These are phyloP conservation scores for Leptestheria dahalacensis DNA, from an alignment of 1,140 invertebrate species.

Conservation along the genomic window DNA sequence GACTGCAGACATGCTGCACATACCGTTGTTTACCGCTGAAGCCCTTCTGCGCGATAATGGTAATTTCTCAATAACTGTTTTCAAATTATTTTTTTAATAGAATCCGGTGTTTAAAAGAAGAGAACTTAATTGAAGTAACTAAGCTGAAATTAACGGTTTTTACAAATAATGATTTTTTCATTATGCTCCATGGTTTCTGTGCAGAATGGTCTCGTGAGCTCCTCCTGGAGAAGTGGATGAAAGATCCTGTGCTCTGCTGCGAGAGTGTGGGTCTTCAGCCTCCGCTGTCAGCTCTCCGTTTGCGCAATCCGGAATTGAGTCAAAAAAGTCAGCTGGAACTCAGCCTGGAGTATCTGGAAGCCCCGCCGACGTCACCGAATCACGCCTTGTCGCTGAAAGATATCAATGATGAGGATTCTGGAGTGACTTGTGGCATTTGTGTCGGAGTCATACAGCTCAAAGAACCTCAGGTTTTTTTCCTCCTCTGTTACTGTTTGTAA, in stretches of 20 bases:
- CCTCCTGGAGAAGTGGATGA: slow-evolving; percentile 53
- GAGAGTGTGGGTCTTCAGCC: slow-evolving; percentile 47
- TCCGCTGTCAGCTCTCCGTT: slow-evolving; percentile 32
- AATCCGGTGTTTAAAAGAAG: background rate
- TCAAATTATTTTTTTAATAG: too few species aligned
- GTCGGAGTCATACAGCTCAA: slow-evolving; percentile 22
- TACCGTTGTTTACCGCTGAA: slow-evolving; percentile 55
- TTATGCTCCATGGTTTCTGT: slow-evolving; percentile 18
- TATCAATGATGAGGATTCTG: background rate
- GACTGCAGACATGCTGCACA: slow-evolving; percentile 56
- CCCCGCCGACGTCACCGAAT: background rate
- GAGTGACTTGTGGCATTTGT: slow-evolving; percentile 47
- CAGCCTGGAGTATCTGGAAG: slow-evolving; percentile 7
- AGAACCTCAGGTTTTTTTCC: background rate
- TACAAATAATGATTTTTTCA: background rate
- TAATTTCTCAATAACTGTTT: slow-evolving; percentile 24
- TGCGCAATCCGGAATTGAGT: background rate
- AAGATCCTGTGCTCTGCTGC: slow-evolving; percentile 47
- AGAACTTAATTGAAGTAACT: background rate
- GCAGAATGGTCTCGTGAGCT: slow-evolving; percentile 55
- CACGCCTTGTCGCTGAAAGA: background rate
- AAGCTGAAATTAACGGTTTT: background rate
- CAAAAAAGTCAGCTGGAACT: background rate
- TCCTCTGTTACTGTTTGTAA: background rate
- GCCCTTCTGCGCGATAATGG: slow-evolving; percentile 51